Percentiles rank a stretch among this genome's conserved stretches.
Conservation (phyloP, 2,797 vertebrate species). For the Spheniscus humboldti region DNA sequence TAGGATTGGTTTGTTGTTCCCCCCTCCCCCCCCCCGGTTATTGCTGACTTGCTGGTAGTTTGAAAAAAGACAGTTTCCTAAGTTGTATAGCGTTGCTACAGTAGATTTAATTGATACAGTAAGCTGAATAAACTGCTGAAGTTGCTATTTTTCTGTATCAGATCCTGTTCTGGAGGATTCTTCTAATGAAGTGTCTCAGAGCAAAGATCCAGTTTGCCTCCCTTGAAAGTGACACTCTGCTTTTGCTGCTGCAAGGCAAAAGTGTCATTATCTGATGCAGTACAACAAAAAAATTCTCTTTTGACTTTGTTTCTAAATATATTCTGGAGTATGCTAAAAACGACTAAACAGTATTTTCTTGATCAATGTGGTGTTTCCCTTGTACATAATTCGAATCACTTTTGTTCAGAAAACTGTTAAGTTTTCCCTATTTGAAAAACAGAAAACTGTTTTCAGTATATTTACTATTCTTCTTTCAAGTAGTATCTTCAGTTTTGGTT, state of each 20-base stretch:
- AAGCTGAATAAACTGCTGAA: not conserved
- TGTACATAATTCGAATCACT: not conserved
- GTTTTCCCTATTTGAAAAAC: not conserved
- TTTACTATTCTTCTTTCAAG: not conserved
- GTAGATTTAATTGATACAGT: not conserved
- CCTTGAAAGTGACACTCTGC: not conserved
- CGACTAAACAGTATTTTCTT: not conserved
- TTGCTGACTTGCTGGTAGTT: not conserved
- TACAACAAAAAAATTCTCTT: not conserved
- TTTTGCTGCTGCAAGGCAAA: not conserved
- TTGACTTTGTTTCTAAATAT: not conserved
- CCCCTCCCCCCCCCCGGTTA: not conserved
- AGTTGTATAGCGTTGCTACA: not conserved
- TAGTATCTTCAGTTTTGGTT: not conserved
- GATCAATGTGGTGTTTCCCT: not conserved
- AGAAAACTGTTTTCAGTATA: not conserved
- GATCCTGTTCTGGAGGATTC: not conserved
- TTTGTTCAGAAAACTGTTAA: not conserved
- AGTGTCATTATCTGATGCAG: not conserved
- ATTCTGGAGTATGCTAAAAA: not conserved
- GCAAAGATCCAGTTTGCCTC: not conserved
- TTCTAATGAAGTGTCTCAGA: not conserved
- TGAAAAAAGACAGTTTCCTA: not conserved
- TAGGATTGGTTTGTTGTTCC: not conserved
- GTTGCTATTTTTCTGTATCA: not conserved